phyloP scores from a whole-genome alignment of 2,888 invertebrate genomes.

The Rambutsinella grinnellia region DNA sequence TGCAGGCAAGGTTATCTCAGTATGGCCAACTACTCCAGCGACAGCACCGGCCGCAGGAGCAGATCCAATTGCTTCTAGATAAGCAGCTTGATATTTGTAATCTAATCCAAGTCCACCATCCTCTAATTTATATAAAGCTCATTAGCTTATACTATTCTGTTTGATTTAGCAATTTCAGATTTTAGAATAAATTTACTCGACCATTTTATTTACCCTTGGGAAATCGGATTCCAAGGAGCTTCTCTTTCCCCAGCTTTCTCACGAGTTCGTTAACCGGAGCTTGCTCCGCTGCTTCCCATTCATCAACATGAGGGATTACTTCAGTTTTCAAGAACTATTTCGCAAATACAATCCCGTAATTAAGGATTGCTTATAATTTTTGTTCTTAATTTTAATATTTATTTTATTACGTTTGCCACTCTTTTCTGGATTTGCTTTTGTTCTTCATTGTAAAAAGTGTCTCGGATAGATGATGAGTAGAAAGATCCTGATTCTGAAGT shows the following conservation, averaged over 20 bases:
- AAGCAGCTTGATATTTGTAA: constrained; percentile 72
- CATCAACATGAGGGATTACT: constrained; percentile 72
- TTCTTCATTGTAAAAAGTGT: constrained; percentile 54
- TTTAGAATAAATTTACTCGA: neutral
- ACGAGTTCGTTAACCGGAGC: constrained; percentile 73
- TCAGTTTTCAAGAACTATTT: constrained; percentile 71
- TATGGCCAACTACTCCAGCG: constrained; percentile 73
- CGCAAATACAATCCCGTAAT: constrained; percentile 9
- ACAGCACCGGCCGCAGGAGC: constrained; percentile 72
- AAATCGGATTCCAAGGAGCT: constrained; percentile 72
- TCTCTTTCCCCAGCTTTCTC: constrained; percentile 72
- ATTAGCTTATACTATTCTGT: too few species aligned
- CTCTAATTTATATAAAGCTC: constrained; percentile 67
- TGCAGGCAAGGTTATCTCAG: constrained; percentile 74
- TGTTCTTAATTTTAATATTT: constrained; percentile 4
- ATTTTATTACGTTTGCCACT: constrained; percentile 34
- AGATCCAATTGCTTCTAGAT: constrained; percentile 71
- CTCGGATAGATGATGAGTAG: constrained; percentile 44
- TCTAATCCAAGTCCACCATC: constrained; percentile 73
- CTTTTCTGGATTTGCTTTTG: constrained; percentile 48
- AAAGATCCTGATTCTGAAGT: neutral
- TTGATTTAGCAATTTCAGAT: too few species aligned
- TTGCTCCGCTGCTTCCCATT: constrained; percentile 72
- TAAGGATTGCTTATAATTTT: neutral
- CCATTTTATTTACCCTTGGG: constrained; percentile 42